These are phyloP conservation scores for Phyllotreta cruciferae DNA, from an alignment of 2,888 invertebrate species.

Conservation along the genomic window DNA sequence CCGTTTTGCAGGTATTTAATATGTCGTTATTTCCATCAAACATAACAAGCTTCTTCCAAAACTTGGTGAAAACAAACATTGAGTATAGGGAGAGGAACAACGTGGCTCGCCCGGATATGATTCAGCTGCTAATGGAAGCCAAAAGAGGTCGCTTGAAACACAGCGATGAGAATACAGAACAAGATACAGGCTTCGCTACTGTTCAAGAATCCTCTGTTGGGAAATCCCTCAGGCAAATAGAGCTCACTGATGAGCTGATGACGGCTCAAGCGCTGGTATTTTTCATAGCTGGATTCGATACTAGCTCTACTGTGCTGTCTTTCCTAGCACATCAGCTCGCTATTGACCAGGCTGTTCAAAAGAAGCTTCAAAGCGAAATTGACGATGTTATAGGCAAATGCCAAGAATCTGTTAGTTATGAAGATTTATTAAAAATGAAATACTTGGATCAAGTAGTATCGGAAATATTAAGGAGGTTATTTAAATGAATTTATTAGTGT, in stretches of 20 bases:
- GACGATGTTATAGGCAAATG: constrained; percentile 53
- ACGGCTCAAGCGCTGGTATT: constrained; percentile 63
- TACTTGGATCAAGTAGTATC: constrained; percentile 63
- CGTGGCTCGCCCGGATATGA: constrained; percentile 58
- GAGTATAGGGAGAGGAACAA: constrained; percentile 42
- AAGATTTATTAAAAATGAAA: constrained; percentile 60
- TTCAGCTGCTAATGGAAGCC: constrained; percentile 65
- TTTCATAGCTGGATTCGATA: constrained; percentile 64
- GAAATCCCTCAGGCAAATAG: neutral
- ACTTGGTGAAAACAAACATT: constrained; percentile 44
- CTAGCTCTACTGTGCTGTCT: constrained; percentile 59
- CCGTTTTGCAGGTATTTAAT: constrained; percentile 42
- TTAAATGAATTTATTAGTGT: neutral
- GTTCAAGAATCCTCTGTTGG: constrained; percentile 5
- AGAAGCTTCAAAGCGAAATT: constrained; percentile 64
- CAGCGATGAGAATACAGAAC: constrained; percentile 34
- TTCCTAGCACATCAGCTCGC: constrained; percentile 67
- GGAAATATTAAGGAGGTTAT: constrained; percentile 25
- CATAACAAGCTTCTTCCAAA: constrained; percentile 42
- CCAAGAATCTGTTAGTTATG: constrained; percentile 57
- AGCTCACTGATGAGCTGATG: constrained; percentile 7
- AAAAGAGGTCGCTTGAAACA: constrained; percentile 56
- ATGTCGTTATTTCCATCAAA: constrained; percentile 53
- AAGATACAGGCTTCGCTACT: constrained; percentile 6
- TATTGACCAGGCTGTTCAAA: constrained; percentile 66